These are phyloP conservation scores for Alca torda DNA, from an alignment of 2,797 vertebrate genomes.

Conservation along the genomic window DNA sequence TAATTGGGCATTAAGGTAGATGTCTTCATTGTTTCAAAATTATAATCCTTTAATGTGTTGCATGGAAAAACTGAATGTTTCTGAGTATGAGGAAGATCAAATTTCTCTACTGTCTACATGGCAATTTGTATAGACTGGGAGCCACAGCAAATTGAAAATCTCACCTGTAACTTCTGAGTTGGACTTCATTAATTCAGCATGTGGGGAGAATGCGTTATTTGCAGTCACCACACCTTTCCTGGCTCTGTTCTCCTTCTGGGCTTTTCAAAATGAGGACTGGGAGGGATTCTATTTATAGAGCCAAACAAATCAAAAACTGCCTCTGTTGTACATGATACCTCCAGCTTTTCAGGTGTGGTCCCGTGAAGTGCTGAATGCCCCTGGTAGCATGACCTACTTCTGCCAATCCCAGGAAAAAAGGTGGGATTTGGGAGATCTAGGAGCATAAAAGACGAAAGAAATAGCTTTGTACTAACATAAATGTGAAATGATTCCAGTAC, in stretches of 20 bases:
- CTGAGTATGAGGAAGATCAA: background rate
- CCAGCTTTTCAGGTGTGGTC: conserved; percentile 25
- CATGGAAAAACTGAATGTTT: background rate
- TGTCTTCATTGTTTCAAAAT: background rate
- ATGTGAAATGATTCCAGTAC: background rate
- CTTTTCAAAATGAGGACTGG: conserved; percentile 53
- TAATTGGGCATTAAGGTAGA: background rate
- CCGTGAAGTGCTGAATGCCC: background rate
- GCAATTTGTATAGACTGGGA: background rate
- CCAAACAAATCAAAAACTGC: conserved; percentile 63
- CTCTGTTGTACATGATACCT: conserved; percentile 3
- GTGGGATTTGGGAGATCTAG: background rate
- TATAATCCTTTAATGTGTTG: conserved; percentile 9
- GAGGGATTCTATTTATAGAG: conserved; percentile 64
- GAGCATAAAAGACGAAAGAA: background rate
- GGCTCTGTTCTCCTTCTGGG: conserved; percentile 67
- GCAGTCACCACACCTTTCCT: conserved; percentile 65
- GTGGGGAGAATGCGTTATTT: conserved; percentile 56
- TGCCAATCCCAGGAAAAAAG: background rate
- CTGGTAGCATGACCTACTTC: background rate
- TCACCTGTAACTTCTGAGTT: background rate
- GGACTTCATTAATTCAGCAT: background rate
- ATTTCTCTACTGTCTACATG: background rate
- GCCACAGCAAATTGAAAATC: background rate
- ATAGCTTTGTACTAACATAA: background rate